Conservation (phyloP, 2,888 invertebrate species). For the Yponomeuta sedellus region DNA sequence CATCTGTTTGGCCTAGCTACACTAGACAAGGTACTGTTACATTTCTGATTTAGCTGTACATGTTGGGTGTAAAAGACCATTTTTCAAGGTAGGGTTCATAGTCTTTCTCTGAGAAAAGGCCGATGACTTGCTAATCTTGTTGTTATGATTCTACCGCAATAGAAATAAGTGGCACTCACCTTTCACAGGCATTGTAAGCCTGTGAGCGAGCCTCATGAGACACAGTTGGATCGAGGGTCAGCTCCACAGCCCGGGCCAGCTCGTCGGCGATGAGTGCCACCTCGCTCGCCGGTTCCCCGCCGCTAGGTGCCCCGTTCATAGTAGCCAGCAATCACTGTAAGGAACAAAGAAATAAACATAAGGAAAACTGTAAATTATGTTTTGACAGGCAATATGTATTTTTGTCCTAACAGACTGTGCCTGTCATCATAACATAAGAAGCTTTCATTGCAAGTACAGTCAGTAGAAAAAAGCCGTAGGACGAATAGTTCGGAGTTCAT, state of each 20-base stretch:
- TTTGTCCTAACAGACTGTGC: background rate
- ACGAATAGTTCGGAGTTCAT: background rate
- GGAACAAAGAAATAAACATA: conserved; percentile 4
- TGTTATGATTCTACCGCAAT: no score
- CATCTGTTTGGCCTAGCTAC: no score
- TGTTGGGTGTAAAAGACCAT: no score
- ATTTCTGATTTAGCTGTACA: no score
- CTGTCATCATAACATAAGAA: background rate
- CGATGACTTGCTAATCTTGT: no score
- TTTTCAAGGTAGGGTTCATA: no score
- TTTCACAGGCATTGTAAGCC: conserved; percentile 90
- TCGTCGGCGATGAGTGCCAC: conserved; percentile 84
- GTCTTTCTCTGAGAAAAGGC: no score
- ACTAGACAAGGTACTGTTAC: no score
- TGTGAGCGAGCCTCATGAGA: conserved; percentile 85
- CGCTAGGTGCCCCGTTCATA: conserved; percentile 58
- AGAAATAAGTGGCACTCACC: conserved; percentile 33
- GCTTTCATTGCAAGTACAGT: background rate
- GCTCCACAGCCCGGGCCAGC: conserved; percentile 86
- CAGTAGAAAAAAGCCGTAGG: background rate
- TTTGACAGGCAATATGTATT: conserved; percentile 11
- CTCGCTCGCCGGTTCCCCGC: conserved; percentile 72
- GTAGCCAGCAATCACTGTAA: conserved; percentile 27
- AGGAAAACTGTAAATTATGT: conserved; percentile 7
- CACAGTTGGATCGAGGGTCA: conserved; percentile 87